Evolutionary conservation across 2,888 invertebrate species (phyloP), one percentile per base, ranked within the genome.

Genomic region (Eumerus sabulonum): DNA sequence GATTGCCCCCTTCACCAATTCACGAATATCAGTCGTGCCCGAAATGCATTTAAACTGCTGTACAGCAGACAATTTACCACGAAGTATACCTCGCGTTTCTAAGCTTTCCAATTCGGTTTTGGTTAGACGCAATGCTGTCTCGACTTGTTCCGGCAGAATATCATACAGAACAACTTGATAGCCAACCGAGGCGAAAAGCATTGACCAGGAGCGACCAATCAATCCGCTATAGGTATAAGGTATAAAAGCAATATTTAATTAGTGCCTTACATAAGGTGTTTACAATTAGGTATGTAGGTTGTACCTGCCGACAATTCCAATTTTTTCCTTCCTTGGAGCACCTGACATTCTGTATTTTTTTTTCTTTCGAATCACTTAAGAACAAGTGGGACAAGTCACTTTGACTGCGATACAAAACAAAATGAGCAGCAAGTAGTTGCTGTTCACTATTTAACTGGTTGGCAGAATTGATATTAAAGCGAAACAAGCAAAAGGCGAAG

Each of bases 191-290:
- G 97, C 97, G 88, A 98, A 99, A 38, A 98, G 91, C 97, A 98
- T 98, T 0, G 98, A 95, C 97, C 98, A 99, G 84, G 98, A 98
- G 66, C 96, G 92, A 1, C 98, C 99, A 84, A 99, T 98, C 60
- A 98, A 90, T 1, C 99, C 99, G 88, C 98, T 98, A 1, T 18
- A 53, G 16, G 14, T 11, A 47, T 17, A 17, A 47, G 13, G 17
- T 18, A 57, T n/a, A 27, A 27, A 27, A 27, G 2, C 27, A 27
- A 27, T 27, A 27, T 27, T 27, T 27, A 4, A 27, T 2, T 4
- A 27, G 2, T 7, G 2, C 27, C 27, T 2, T 27, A 2, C 7
- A 7, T 27, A 27, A 27, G 27, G 27, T 27, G 27, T 2, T 27
- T 27, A 27, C 27, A 27, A 27, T 27, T 4, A 27, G 7, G 27